Conservation (phyloP, 1,140 invertebrate species). For the Latrodectus geometricus region DNA sequence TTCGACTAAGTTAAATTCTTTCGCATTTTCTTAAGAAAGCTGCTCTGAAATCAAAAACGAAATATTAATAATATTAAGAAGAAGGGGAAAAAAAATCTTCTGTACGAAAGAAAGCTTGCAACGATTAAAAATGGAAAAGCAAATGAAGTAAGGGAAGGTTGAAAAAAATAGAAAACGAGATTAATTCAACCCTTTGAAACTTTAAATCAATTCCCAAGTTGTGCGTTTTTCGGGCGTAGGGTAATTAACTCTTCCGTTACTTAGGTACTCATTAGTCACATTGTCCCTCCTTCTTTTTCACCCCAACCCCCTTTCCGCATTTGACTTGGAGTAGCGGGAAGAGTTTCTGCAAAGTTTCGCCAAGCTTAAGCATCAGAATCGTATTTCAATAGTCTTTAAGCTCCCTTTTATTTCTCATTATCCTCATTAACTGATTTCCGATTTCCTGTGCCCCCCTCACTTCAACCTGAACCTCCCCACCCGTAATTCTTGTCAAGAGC, state of each 20-base stretch:
- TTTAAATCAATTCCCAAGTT: constrained; percentile 59
- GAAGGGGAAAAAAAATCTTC: not conserved
- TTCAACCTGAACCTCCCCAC: constrained; percentile 13
- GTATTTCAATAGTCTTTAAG: constrained; percentile 60
- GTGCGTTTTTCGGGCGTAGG: constrained; percentile 49
- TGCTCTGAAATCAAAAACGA: not conserved
- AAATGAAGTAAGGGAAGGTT: not conserved
- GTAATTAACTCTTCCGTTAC: constrained; percentile 56
- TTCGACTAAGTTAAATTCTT: constrained; percentile 27
- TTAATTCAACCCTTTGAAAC: constrained; percentile 62
- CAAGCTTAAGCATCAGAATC: constrained; percentile 37
- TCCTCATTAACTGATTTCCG: constrained; percentile 58
- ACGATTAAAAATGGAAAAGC: not conserved
- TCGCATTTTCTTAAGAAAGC: not conserved
- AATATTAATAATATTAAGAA: constrained; percentile 17
- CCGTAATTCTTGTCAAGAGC: constrained; percentile 56
- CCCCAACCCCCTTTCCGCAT: not conserved
- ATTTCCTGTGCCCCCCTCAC: constrained; percentile 32
- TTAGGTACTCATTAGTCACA: constrained; percentile 50
- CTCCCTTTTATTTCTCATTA: constrained; percentile 58
- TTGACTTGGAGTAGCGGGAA: not conserved
- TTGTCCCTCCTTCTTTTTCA: constrained; percentile 7
- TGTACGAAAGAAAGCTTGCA: not conserved
- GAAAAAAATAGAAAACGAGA: constrained; percentile 30
- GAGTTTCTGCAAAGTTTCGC: constrained; percentile 5